These are phyloP conservation scores for Tragelaphus scriptus DNA, from an alignment of 2,113 vertebrate species.

Conservation along the genomic window DNA sequence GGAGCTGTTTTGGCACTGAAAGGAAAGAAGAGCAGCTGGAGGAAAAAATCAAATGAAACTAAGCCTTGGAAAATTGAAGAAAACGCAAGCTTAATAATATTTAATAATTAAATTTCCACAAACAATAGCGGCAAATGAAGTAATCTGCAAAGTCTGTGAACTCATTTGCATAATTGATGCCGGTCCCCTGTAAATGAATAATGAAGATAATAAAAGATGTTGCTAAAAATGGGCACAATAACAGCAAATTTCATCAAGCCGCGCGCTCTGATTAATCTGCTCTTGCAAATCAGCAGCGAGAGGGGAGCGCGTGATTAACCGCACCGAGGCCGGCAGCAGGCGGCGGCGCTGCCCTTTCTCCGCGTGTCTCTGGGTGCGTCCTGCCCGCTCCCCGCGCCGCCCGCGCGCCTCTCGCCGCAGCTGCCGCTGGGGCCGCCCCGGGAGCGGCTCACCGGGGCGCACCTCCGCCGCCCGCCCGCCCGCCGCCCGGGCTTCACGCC, in stretches of 20 bases:
- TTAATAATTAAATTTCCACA: constrained; percentile 99
- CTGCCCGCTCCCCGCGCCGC: constrained; percentile 62
- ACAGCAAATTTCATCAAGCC: constrained; percentile 99
- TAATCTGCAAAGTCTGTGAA: constrained; percentile 97
- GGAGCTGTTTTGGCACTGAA: constrained; percentile 91
- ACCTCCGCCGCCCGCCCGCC: constrained; percentile 51
- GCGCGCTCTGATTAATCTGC: constrained; percentile 98
- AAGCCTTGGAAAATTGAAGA: constrained; percentile 94
- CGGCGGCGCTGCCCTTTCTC: constrained; percentile 81
- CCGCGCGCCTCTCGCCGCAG: constrained; percentile 67
- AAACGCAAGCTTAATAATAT: constrained; percentile 97
- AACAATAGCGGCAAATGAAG: constrained; percentile 97
- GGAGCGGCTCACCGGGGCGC: constrained; percentile 72
- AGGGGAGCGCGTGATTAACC: constrained; percentile 93
- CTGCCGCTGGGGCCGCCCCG: constrained; percentile 72
- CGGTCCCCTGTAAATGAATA: constrained; percentile 96
- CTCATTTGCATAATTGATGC: constrained; percentile 99
- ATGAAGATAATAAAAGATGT: constrained; percentile 99
- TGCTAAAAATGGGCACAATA: constrained; percentile 99
- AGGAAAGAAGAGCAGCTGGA: constrained; percentile 94
- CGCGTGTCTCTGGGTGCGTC: constrained; percentile 75
- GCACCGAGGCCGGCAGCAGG: constrained; percentile 83
- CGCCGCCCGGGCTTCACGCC: constrained; percentile 60
- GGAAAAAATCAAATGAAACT: constrained; percentile 94
- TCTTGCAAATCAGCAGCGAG: constrained; percentile 96